Evolutionary conservation across 2,797 vertebrate genomes (phyloP), one percentile per base, ranked within the genome.

Genomic region (Gymnoscopelus microlampas): DNA sequence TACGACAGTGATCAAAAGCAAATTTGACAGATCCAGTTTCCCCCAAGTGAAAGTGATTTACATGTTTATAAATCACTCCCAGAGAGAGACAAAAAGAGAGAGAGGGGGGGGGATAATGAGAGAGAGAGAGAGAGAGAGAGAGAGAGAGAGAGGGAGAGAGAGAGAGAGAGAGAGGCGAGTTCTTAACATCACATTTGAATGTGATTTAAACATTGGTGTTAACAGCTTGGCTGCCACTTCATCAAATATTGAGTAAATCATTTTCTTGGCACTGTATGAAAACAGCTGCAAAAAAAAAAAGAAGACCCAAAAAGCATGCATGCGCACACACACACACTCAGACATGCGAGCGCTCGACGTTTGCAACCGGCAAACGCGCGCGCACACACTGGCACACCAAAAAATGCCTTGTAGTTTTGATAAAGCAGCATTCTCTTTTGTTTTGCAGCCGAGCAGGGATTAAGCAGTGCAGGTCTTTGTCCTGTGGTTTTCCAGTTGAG

Each of bases 361-460:
- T 55, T 55, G 53, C 10, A 23, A 29, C 2, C 26, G 26, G 26
- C 26, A 19, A 55, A 23, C 19, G 48, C 68, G 14, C 53, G 14
- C 32, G 35, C 47, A 57, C 63, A 32, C 59, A 13, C 79, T 39
- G 76, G 78, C 77, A 78, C 65, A 86, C 84, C 86, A 88, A 88
- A 91, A 84, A 91, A 85, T 79, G 87, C 86, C 89, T 90, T 90
- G 91, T 89, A 91, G 89, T 91, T 92, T 88, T 84, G 88, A 92
- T 92, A 91, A 91, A 91, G 90, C 86, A 87, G 91, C 90, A 90
- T 92, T 88, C 91, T 85, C 91, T 93, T 94, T 93, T 93, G 90
- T 92, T 91, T 92, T 88, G 89, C 83, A 88, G 88, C 83, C 80
- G 87, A 88, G 88, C 87, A 89, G 89, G 93, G 92, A 93, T 94